Evolutionary conservation across 2,113 vertebrate species (phyloP), one percentile per base, ranked within the genome.

Genomic region (Anoura caudifer): DNA sequence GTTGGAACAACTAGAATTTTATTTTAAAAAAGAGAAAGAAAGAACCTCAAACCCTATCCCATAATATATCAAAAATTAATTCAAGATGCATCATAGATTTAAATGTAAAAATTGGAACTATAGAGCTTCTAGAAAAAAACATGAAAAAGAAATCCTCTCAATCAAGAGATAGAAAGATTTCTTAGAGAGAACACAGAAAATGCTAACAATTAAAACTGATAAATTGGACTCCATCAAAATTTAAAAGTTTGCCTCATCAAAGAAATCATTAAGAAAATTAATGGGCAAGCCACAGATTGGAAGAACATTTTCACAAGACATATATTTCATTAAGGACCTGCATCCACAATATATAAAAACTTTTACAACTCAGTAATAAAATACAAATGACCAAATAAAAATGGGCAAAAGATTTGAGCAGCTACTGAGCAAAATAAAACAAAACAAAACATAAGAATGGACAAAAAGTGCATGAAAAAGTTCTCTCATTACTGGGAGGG

Each of bases 181-280:
- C 69, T 91, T 87, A 91, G 61, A 90, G 75, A 86, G 43, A 76
- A 93, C 82, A 82, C 59, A 93, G 72, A 93, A 95, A 83, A 24
- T 19, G 7, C 59, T 83, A 90, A 52, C 76, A 26, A n/a, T 76
- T 87, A 94, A 91, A 83, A 82, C 63, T 41, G 67, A 90, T 77
- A 70, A 90, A 95, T 45, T 61, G 36, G 26, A 95, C 36, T 77
- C 76, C 81, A 47, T 67, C 81, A 82, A 95, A 93, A 93, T 96
- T 87, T 90, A 87, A 93, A 87, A 75, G 81, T 54, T 93, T 8
- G 20, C 38, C 43, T 95, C 81, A 93, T 96, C 75, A 93, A 87
- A 93, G 73, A 90, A 90, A 87, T 43, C 36, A 90, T 90, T 86
- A 93, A 90, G 69, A 93, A 96, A 93, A 96, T 91, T 91, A 95